phyloP scores from a whole-genome alignment of 2,888 invertebrate genomes.

The Drosophila peninsularis region DNA sequence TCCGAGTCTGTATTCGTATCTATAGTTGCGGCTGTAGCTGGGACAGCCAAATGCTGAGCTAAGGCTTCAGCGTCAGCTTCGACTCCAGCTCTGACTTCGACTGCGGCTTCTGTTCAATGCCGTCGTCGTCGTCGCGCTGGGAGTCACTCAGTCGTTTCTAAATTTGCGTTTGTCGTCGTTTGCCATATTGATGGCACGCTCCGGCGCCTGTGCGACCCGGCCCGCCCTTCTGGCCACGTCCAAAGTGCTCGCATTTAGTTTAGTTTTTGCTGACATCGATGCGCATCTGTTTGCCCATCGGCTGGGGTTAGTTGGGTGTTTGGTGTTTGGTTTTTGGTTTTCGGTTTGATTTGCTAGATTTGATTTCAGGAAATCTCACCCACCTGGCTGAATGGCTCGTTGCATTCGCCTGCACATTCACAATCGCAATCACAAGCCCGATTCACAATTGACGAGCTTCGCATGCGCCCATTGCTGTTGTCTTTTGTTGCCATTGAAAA shows the following conservation, averaged over 20 bases:
- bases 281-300: slow-evolving; percentile 48
- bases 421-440: slow-evolving; percentile 17
- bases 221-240: background rate
- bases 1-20: slow-evolving; percentile 30
- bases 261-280: slow-evolving; percentile 50
- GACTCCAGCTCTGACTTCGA: slow-evolving; percentile 11
- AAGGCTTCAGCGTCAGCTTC: slow-evolving; percentile 15
- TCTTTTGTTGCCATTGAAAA: slow-evolving; percentile 71
- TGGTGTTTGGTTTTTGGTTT: slow-evolving; percentile 46
- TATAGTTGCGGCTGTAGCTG: slow-evolving; percentile 11
- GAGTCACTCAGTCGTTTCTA: slow-evolving; percentile 69
- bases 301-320: slow-evolving; percentile 30
- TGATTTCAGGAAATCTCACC: slow-evolving; percentile 78
- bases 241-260: slow-evolving; percentile 61
- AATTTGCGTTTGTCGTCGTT: slow-evolving; percentile 71
- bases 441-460: slow-evolving; percentile 22
- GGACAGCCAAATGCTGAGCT: slow-evolving; percentile 21
- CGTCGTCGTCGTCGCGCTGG: slow-evolving; percentile 56
- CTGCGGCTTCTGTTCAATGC: slow-evolving; percentile 67
- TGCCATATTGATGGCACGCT: slow-evolving; percentile 77
- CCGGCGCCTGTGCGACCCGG: slow-evolving; percentile 51
- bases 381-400: slow-evolving; percentile 61
- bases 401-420: slow-evolving; percentile 58
- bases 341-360: slow-evolving; percentile 82
- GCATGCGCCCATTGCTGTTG: slow-evolving; percentile 37